Percentiles rank a stretch among this genome's conserved stretches.
These are phyloP conservation scores for Myoxocephalus aenaeus DNA, from an alignment of 2,797 vertebrate species.

Conservation along the genomic window DNA sequence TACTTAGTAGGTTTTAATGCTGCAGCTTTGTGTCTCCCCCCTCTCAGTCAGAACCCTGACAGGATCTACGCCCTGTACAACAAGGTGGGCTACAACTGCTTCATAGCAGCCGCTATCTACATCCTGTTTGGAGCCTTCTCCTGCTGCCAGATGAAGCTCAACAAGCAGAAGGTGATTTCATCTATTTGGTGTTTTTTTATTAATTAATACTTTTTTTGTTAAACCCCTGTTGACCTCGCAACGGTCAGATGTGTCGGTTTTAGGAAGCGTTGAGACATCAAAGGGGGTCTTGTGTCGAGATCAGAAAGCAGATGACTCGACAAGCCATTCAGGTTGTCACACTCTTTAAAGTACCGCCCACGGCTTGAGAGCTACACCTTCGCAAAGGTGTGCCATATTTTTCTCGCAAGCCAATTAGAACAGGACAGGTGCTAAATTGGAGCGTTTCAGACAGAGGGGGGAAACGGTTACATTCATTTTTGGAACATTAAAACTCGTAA, in stretches of 20 bases:
- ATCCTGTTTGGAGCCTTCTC: conserved; percentile 84
- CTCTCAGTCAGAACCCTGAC: conserved; percentile 69
- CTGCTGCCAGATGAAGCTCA: conserved; percentile 88
- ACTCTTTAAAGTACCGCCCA: neutral
- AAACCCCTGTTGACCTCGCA: neutral
- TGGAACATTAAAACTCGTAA: neutral
- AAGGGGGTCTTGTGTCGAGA: neutral
- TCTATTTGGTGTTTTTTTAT: neutral
- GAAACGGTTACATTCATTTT: neutral
- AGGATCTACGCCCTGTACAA: conserved; percentile 82
- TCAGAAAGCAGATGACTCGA: neutral
- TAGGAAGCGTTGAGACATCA: neutral
- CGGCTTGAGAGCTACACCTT: neutral
- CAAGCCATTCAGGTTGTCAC: neutral
- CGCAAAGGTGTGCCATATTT: no score
- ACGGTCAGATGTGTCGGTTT: neutral
- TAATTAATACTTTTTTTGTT: neutral
- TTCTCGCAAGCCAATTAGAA: neutral
- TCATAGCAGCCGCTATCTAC: conserved; percentile 89
- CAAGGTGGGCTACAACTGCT: conserved; percentile 90
- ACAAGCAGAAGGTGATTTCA: conserved; percentile 81
- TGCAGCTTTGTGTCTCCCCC: neutral
- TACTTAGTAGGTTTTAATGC: neutral
- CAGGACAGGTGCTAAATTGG: neutral
- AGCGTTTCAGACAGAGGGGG: no score